Evolutionary conservation across 2,113 vertebrate species (phyloP), one percentile per base, ranked within the genome.

Genomic region (Guaruba guarouba): DNA sequence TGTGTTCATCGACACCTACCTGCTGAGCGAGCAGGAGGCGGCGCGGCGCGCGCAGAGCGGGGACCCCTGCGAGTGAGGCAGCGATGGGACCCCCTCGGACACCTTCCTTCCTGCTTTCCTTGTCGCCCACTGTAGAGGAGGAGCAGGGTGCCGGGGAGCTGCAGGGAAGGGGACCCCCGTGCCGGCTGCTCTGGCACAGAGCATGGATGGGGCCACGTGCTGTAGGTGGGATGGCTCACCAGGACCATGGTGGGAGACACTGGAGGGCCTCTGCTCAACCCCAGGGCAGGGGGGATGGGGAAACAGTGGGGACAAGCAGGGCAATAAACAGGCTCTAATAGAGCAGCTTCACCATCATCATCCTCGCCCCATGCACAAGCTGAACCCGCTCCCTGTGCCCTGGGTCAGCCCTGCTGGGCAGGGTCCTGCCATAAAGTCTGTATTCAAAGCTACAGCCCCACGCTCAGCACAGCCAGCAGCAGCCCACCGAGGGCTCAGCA

Each of bases 1-100:
- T 82, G 95, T 98, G 27, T 98, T 98, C 96, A 98, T 99, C 2
- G 99, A 99, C 78, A 98, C 97, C 43, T 99, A 99, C 97, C 93
- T 99, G 93, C 97, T 99, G 95, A 98, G 98, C 13, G 97, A 98
- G 87, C 97, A 98, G 15, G 99, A 99, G 85, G 92, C 98, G 5
- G 98, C 97, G 0, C 96, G 94, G 86, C 97, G 98, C 79, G 97
- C 81, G 39, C 95, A 97, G 66, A 97, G 97, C 71, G 97, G 96
- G 86, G 98, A 99, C 59, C 71, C 98, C 51, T 99, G 99, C 87
- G 98, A 99, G 61, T 99, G 97, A 98, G 62, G 51, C 97, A 97
- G 95, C 92, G 68, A 33, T 4, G 2, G 52, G 43, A 13, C 11
- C 55, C 82, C 8, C 13, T 0, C 63, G 2, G 83, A 88, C 70